These are phyloP conservation scores for Corythoichthys intestinalis DNA, from an alignment of 2,113 vertebrate genomes.

Conservation along the genomic window DNA sequence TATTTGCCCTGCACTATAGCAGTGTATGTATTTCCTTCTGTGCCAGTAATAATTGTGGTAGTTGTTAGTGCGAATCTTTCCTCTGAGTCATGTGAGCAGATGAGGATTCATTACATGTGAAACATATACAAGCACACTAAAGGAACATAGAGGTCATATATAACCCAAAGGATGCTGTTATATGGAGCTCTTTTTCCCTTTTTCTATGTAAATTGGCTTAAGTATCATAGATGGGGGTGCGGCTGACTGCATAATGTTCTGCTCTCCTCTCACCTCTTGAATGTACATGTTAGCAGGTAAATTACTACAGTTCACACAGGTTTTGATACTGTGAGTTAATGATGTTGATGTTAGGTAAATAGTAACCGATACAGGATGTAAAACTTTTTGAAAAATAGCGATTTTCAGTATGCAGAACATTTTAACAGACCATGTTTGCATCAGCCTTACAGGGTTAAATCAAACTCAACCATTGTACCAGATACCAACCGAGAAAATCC, in stretches of 20 bases:
- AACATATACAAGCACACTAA: constrained; percentile 10
- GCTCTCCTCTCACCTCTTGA: constrained; percentile 21
- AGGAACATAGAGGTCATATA: neutral
- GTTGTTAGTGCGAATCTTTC: constrained; percentile 6
- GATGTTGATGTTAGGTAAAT: too few relatives aligned
- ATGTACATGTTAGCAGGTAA: constrained; percentile 21
- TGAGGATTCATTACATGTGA: constrained; percentile 3
- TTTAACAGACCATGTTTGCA: too few relatives aligned
- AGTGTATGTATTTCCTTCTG: neutral
- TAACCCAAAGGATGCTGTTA: neutral
- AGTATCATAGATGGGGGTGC: neutral
- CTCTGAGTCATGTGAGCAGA: neutral
- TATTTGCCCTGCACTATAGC: neutral
- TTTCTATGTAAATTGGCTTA: constrained; percentile 9
- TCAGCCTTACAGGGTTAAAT: too few relatives aligned
- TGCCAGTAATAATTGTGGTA: constrained; percentile 11
- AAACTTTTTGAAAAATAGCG: too few relatives aligned
- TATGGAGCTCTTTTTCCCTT: constrained; percentile 5
- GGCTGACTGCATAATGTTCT: constrained; percentile 6
- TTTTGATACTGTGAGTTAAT: neutral
- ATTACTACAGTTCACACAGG: constrained; percentile 8
- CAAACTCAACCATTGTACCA: too few relatives aligned
- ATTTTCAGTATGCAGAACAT: too few relatives aligned
- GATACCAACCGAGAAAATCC: too few relatives aligned
- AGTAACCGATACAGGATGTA: too few relatives aligned